phyloP scores from a whole-genome alignment of 2,888 invertebrate genomes.

The Zele albiditarsus region DNA sequence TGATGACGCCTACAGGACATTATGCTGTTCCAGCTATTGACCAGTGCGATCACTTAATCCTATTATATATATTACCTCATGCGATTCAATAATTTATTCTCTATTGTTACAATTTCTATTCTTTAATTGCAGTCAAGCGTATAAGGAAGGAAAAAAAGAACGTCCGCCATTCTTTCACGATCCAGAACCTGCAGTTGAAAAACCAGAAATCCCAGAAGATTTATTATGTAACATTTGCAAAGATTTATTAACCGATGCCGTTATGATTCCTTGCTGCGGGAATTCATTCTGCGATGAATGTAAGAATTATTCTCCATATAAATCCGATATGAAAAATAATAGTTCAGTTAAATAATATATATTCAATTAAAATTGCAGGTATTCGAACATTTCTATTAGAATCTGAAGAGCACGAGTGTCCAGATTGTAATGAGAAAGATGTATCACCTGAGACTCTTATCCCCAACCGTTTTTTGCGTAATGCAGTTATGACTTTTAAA shows the following conservation, averaged over 20 bases:
- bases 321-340: background rate
- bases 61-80: too few species aligned
- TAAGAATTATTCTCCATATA: slow-evolving; percentile 73
- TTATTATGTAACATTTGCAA: slow-evolving; percentile 93
- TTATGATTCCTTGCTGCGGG: slow-evolving; percentile 98
- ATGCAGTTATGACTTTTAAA: slow-evolving; percentile 90
- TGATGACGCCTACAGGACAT: slow-evolving; percentile 90
- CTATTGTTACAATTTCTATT: background rate
- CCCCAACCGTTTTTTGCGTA: slow-evolving; percentile 92
- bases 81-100: too few species aligned
- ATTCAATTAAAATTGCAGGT: slow-evolving; percentile 75
- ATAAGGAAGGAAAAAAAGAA: slow-evolving; percentile 82
- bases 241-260: slow-evolving; percentile 94
- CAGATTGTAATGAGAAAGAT: slow-evolving; percentile 93
- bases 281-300: slow-evolving; percentile 99
- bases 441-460: slow-evolving; percentile 94
- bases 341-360: background rate
- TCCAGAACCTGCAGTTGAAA: slow-evolving; percentile 74
- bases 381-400: slow-evolving; percentile 91
- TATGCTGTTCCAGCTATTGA: slow-evolving; percentile 93
- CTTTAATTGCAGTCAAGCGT: slow-evolving; percentile 79
- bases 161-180: slow-evolving; percentile 79
- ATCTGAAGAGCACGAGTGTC: slow-evolving; percentile 96
- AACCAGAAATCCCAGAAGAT: slow-evolving; percentile 90
- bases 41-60: slow-evolving; percentile 77